These are phyloP conservation scores for Brachionus paranguensis DNA, from an alignment of 1,140 invertebrate species.

Conservation along the genomic window DNA sequence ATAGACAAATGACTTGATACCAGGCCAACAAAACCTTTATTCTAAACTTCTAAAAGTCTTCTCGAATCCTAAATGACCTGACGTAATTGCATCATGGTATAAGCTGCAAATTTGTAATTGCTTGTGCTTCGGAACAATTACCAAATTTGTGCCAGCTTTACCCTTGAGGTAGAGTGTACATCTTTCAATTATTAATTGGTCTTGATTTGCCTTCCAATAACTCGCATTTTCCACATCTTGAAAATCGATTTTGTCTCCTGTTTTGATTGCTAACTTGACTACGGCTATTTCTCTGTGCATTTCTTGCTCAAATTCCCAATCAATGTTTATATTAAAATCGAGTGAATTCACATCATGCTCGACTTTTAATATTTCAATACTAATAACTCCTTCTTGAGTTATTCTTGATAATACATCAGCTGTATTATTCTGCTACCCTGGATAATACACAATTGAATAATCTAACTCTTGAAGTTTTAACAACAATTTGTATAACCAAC, in stretches of 20 bases:
- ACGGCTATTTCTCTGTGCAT: background rate
- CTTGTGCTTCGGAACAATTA: background rate
- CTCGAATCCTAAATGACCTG: slow-evolving; percentile 9
- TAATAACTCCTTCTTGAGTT: background rate
- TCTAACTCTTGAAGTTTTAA: background rate
- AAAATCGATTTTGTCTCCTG: background rate
- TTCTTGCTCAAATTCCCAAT: background rate
- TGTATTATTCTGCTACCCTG: slow-evolving; percentile 6
- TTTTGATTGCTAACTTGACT: background rate
- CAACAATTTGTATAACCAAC: background rate
- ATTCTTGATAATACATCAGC: slow-evolving; percentile 15
- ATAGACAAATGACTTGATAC: background rate
- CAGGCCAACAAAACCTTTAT: background rate
- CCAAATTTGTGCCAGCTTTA: background rate
- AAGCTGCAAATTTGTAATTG: background rate
- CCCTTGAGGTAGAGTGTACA: background rate
- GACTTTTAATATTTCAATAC: background rate
- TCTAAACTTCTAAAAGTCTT: background rate
- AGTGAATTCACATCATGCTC: background rate
- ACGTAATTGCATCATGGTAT: background rate
- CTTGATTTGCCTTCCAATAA: background rate
- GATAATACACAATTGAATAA: background rate
- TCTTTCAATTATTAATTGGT: background rate
- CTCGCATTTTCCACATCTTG: background rate
- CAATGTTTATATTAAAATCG: background rate